Conservation (phyloP, 2,888 invertebrate genomes). For the Agrotis exclamationis region DNA sequence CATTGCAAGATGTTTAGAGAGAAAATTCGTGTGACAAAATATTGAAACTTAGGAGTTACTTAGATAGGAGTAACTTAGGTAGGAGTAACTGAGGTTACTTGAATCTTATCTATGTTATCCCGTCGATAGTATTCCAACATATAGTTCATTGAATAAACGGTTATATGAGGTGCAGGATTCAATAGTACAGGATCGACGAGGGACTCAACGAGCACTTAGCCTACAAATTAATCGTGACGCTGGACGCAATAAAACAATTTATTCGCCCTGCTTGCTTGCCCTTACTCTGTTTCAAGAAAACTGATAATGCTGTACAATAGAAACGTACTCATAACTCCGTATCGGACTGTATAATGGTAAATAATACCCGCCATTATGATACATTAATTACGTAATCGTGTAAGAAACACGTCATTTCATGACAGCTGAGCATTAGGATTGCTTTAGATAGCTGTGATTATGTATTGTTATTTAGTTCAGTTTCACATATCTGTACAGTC, state of each 20-base stretch:
- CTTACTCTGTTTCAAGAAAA: conserved; percentile 31
- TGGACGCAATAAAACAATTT: conserved; percentile 25
- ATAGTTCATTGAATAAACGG: conserved; percentile 11
- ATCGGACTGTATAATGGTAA: conserved; percentile 34
- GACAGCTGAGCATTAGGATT: not conserved
- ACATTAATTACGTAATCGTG: conserved; percentile 42
- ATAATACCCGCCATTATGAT: conserved; percentile 25
- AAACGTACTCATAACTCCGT: conserved; percentile 28
- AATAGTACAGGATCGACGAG: conserved; percentile 17
- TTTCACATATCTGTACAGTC: not conserved
- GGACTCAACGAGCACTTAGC: conserved; percentile 35
- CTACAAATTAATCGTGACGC: conserved; percentile 33
- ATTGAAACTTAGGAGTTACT: too few species aligned
- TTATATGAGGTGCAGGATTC: not conserved
- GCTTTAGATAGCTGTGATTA: not conserved
- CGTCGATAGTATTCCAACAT: not conserved
- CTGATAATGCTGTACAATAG: conserved; percentile 32
- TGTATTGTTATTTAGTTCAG: conserved; percentile 6
- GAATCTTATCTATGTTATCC: not conserved
- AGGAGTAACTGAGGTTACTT: not conserved
- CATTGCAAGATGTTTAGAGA: not conserved
- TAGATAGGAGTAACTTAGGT: not conserved
- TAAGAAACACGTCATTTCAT: conserved; percentile 23
- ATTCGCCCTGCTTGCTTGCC: conserved; percentile 12
- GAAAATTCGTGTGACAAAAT: conserved; percentile 2